A percentile compares a stretch with the other conserved stretches of the same genome.
These are phyloP conservation scores for Cydia strobilella DNA, from an alignment of 1,140 invertebrate genomes.

Conservation along the genomic window DNA sequence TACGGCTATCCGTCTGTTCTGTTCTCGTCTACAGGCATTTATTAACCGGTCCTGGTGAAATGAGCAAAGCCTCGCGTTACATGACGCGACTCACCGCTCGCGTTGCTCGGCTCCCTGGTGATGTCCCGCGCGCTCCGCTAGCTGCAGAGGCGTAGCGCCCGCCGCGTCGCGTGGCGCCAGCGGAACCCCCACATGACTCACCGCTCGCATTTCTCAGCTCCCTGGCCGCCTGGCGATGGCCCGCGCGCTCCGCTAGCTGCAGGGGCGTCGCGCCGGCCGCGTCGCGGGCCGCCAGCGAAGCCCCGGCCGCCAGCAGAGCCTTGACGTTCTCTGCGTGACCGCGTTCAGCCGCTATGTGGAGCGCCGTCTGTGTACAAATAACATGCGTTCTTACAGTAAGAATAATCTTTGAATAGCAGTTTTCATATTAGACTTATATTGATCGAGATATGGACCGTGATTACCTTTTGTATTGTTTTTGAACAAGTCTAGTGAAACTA, in stretches of 20 bases:
- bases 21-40: too few relatives aligned
- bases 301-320: slow-evolving; percentile 85
- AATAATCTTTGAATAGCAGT: too few relatives aligned
- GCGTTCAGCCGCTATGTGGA: slow-evolving; percentile 91
- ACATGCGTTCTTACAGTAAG: neutral
- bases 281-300: slow-evolving; percentile 84
- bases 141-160: neutral
- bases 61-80: neutral
- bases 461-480: too few relatives aligned
- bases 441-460: too few relatives aligned
- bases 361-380: slow-evolving; percentile 83
- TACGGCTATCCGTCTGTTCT: too few relatives aligned
- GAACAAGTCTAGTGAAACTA: too few relatives aligned
- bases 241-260: slow-evolving; percentile 87
- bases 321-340: slow-evolving; percentile 87
- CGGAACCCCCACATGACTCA: slow-evolving; percentile 57
- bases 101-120: neutral
- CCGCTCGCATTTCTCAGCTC: slow-evolving; percentile 86
- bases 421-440: too few relatives aligned
- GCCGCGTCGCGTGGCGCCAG: neutral
- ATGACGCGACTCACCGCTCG: neutral
- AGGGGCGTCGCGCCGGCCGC: slow-evolving; percentile 85
- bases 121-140: neutral
- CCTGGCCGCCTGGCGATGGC: slow-evolving; percentile 84
- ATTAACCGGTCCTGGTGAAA: too few relatives aligned